phyloP scores from a whole-genome alignment of 2,888 invertebrate genomes.

The Hirudinaria manillensis region DNA sequence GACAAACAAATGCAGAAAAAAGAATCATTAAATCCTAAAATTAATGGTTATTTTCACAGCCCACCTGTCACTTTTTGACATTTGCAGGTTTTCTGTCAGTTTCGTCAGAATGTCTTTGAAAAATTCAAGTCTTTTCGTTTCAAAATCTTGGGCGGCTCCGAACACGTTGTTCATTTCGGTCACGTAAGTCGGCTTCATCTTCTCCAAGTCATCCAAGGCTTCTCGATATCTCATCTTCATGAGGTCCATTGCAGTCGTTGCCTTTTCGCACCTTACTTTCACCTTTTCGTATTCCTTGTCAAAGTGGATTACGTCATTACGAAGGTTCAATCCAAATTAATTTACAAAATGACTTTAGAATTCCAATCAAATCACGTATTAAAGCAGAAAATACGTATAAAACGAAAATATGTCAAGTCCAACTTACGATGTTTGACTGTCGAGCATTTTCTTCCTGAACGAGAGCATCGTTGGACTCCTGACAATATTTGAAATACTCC shows the following conservation, averaged over 20 bases:
- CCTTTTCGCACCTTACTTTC: conserved; percentile 16
- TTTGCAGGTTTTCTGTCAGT: conserved; percentile 9
- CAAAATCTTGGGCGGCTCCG: conserved; percentile 28
- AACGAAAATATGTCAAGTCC: too few species aligned
- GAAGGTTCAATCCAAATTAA: too few species aligned
- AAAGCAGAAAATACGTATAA: too few species aligned
- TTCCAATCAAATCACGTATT: too few species aligned
- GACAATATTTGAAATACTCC: background rate
- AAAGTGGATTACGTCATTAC: background rate
- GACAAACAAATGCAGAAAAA: background rate
- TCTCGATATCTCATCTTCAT: background rate
- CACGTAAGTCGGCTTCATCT: conserved; percentile 23
- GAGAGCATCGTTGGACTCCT: background rate
- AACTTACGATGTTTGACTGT: background rate
- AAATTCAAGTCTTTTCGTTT: conserved; percentile 29
- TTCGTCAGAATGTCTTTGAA: conserved; percentile 27
- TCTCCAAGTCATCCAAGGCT: background rate
- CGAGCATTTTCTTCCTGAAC: background rate
- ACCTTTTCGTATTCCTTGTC: conserved; percentile 3
- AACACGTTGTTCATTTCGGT: conserved; percentile 31
- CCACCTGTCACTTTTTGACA: conserved; percentile 4
- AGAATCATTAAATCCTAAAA: background rate
- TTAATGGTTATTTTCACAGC: background rate
- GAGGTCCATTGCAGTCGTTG: background rate
- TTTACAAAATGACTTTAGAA: too few species aligned